Conservation (phyloP, 2,113 vertebrate genomes). For the Chlamydotis undulata region DNA sequence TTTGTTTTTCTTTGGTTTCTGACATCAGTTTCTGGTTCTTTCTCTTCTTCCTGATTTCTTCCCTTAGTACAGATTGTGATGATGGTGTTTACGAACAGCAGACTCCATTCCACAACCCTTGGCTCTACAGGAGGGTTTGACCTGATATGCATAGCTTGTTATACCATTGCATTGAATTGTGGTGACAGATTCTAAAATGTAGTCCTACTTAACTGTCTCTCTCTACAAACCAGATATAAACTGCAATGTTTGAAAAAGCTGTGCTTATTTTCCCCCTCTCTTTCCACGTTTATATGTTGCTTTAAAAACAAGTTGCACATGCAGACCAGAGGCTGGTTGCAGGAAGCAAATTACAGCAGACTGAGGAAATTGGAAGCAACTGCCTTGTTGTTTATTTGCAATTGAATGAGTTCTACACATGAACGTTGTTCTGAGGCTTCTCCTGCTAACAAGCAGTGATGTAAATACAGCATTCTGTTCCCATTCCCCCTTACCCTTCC, state of each 20-base stretch:
- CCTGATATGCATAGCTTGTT: not conserved
- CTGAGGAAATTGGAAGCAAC: constrained; percentile 27
- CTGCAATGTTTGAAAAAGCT: not conserved
- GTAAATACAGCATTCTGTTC: not conserved
- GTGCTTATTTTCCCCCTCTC: not conserved
- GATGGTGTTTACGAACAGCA: not conserved
- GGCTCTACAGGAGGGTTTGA: not conserved
- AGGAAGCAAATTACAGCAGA: not conserved
- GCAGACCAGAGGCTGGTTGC: not conserved
- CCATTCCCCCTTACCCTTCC: not conserved
- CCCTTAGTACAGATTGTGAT: not conserved
- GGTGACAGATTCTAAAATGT: not conserved
- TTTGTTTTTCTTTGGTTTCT: not conserved
- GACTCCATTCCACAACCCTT: not conserved
- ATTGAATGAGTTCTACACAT: not conserved
- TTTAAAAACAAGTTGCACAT: not conserved
- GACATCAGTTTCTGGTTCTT: not conserved
- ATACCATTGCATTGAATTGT: not conserved
- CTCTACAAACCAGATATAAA: not conserved
- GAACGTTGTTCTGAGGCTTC: not conserved
- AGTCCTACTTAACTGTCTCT: not conserved
- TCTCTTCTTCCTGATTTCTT: not conserved
- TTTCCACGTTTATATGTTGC: not conserved
- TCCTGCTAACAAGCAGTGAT: not conserved
- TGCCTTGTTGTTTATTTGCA: not conserved